Conservation (phyloP, 23 tunicate genomes). For the Halocynthia roretzi region DNA sequence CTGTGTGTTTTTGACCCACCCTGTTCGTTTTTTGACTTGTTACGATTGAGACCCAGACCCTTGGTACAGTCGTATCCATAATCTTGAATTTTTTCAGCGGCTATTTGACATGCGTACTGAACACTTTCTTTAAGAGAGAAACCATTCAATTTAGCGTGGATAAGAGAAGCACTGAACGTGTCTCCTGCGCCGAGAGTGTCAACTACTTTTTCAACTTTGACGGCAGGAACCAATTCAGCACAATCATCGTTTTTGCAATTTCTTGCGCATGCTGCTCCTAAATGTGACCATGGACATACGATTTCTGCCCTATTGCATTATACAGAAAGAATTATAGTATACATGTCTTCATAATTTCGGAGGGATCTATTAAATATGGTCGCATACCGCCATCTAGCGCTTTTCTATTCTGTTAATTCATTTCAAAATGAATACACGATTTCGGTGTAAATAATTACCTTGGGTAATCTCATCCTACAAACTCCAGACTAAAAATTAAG, state of each 20-base stretch:
- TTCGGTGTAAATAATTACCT: too few relatives aligned
- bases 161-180: conserved; percentile 12
- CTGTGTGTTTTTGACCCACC: too few relatives aligned
- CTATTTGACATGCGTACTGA: conserved; percentile 11
- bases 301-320: conserved; percentile 4
- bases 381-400: too few relatives aligned
- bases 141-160: conserved; percentile 10
- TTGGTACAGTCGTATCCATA: conserved; percentile 1
- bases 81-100: conserved; percentile 11
- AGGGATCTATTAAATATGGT: too few relatives aligned
- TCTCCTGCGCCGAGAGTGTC: conserved; percentile 26
- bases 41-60: not conserved
- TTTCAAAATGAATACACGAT: too few relatives aligned
- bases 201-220: conserved; percentile 3
- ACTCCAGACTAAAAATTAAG: too few relatives aligned
- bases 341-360: too few relatives aligned
- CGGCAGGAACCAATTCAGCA: not conserved
- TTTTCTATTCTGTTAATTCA: too few relatives aligned
- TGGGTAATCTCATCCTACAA: too few relatives aligned
- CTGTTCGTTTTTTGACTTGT: too few relatives aligned
- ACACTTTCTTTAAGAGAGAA: not conserved
- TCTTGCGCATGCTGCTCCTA: conserved; percentile 9
- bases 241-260: not conserved
- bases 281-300: conserved; percentile 16
- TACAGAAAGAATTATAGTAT: too few relatives aligned